Base-by-base conservation (phyloP, 2,888 invertebrate species). In the Drosophila merina region DNA sequence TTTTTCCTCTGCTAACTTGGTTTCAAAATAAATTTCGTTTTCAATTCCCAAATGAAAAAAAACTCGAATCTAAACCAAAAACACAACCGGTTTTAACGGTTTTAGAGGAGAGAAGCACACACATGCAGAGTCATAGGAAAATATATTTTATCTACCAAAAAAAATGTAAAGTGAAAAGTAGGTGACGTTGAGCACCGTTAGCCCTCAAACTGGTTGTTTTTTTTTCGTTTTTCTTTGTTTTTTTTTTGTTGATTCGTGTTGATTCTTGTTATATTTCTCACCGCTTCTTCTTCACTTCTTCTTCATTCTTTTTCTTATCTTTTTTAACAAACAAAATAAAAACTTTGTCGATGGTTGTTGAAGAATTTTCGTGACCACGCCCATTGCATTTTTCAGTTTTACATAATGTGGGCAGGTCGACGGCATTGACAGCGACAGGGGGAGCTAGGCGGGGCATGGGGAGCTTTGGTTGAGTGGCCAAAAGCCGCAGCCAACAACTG, bases 181-280 rank as follows among this genome's bases (percentile, higher is more conserved):
- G 87, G 85, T 85, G 86, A 87, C 87, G 80, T 83, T 67, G 75
- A 87, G 80, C 80, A 75, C 85, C 85, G 85, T 87, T 85, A 86
- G 75, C 75, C 74, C 82, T 69, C 56, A 70, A 82, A 85, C 84
- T 74, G 76, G 84, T 81, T 81, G 81, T 70, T 76, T 64, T 73
- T 72, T 57, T 60, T 14, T 14, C n/a, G n/a, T n/a, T n/a, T n/a
- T n/a, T n/a, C 14, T 14, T 1, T 14, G 1, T 14, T 14, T 1
- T 20, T 20, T 20, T 20, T 72, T 66, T 75, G 52, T 6, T 54
- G 44, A 28, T 64, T 69, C 26, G 62, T 69, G 67, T 2, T 49
- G 33, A 50, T 64, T 47, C 51, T 40, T 51, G 63, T 72, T 66
- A 62, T 67, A 48, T 49, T 52, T 56, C 25, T 20, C 30, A 26